Base-by-base conservation (phyloP, 2,113 vertebrate genomes). In the Elephas maximus region DNA sequence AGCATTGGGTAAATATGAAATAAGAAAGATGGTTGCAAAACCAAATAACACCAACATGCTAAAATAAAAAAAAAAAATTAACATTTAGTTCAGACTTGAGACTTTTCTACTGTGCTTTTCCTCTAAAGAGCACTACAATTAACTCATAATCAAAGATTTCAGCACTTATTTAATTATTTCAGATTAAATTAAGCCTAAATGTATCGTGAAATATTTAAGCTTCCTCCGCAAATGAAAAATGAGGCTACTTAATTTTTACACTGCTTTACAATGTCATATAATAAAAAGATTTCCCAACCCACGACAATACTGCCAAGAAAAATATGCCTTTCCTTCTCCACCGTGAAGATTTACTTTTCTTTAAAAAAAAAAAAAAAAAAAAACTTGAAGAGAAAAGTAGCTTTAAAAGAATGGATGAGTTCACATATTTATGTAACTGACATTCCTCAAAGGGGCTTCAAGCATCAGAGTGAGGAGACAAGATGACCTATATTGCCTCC, bases 141-240 rank as follows among this genome's bases (percentile, higher is more conserved):
- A 21, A 76, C 8, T 60, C 12, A 45, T 12, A 71, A 45, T 83
- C 33, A 69, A 81, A 93, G 11, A 82, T 48, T 7, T 48, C 53
- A 90, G 48, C 41, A 82, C 62, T 80, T 84, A 92, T 17, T 88
- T 89, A 20, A 63, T 57, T 69, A 81, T 80, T 87, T 83, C 63
- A 88, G 6, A 37, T 80, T 90, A 92, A n/a, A 67, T 74, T 37
- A 87, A 96, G 63, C 62, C 73, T 51, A 62, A 44, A 67, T 53
- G 26, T 62, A 33, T 73, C 44, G 28, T 60, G 51, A 82, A 67
- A 73, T 51, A 78, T 41, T 97, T 71, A 63, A 33, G 21, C 11
- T 90, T 78, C 60, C 9, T 12, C 15, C 51, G 12, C 53, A 95
- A 92, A 88, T 83, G 18, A 87, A 81, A 96, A 90, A 33, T n/a